Evolutionary conservation across 2,113 vertebrate genomes (phyloP).

Genomic region (Prionailurus bengalensis): DNA sequence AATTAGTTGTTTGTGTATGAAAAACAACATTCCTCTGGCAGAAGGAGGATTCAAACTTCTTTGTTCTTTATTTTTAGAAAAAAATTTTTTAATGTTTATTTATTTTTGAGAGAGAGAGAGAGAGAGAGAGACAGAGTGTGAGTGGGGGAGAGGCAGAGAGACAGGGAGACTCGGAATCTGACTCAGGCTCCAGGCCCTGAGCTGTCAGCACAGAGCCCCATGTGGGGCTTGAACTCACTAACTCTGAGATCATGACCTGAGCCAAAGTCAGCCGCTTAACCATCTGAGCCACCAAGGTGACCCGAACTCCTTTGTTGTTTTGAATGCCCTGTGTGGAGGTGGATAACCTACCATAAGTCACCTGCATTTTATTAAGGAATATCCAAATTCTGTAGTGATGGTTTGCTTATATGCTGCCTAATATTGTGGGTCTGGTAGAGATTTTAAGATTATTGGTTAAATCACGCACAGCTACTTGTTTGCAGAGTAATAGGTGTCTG

Average conservation of each 20-base stretch:
- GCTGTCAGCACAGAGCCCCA: too few species aligned
- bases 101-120: too few species aligned
- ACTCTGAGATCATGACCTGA: too few species aligned
- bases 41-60: constrained; percentile 24
- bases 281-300: too few species aligned
- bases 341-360: constrained; percentile 47
- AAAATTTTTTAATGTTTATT: too few species aligned
- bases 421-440: neutral
- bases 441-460: constrained; percentile 2
- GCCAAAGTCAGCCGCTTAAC: too few species aligned
- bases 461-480: neutral
- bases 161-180: too few species aligned
- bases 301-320: constrained; percentile 18
- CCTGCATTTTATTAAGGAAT: constrained; percentile 66
- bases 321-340: constrained; percentile 9
- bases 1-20: constrained; percentile 49
- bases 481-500: neutral
- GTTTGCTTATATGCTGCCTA: constrained; percentile 23
- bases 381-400: constrained; percentile 11
- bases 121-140: too few species aligned
- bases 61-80: constrained; percentile 1
- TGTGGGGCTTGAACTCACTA: too few species aligned
- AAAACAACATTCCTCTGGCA: constrained; percentile 7
- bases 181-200: too few species aligned
- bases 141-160: too few species aligned